Conservation (phyloP, 2,797 vertebrate genomes). For the Cheirogaleus major region DNA sequence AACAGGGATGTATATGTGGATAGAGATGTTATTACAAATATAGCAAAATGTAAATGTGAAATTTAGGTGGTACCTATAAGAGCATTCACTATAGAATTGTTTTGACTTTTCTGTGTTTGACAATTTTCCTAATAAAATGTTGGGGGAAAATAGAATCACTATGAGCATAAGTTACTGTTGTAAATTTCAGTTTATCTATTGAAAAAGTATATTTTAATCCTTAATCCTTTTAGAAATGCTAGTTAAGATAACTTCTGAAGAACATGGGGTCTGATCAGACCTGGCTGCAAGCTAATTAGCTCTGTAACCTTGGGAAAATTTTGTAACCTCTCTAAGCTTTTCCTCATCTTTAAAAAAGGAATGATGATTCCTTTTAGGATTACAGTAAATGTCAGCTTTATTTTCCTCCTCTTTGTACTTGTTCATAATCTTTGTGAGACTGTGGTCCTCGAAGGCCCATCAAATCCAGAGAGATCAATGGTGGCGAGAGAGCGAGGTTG, state of each 20-base stretch:
- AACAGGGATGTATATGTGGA: not conserved
- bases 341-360: not conserved
- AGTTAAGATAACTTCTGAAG: not conserved
- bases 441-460: not conserved
- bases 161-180: not conserved
- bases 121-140: constrained; percentile 11
- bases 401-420: not conserved
- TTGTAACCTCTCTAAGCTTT: not conserved
- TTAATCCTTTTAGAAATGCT: not conserved
- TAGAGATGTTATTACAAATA: not conserved
- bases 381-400: not conserved
- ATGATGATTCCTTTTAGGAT: not conserved
- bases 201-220: not conserved
- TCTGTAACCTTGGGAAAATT: not conserved
- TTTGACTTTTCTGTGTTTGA: not conserved
- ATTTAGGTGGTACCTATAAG: not conserved
- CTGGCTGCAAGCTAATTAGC: not conserved
- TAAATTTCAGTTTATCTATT: constrained; percentile 8
- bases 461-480: not conserved
- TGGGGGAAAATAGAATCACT: not conserved
- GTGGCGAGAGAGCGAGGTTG: not conserved
- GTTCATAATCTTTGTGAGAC: not conserved
- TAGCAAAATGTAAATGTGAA: constrained; percentile 2
- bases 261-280: not conserved
- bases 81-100: not conserved